Percentiles rank a stretch among this genome's conserved stretches.
These are phyloP conservation scores for Schizothorax lantsangensis DNA, from an alignment of 2,797 vertebrate species.

Conservation along the genomic window DNA sequence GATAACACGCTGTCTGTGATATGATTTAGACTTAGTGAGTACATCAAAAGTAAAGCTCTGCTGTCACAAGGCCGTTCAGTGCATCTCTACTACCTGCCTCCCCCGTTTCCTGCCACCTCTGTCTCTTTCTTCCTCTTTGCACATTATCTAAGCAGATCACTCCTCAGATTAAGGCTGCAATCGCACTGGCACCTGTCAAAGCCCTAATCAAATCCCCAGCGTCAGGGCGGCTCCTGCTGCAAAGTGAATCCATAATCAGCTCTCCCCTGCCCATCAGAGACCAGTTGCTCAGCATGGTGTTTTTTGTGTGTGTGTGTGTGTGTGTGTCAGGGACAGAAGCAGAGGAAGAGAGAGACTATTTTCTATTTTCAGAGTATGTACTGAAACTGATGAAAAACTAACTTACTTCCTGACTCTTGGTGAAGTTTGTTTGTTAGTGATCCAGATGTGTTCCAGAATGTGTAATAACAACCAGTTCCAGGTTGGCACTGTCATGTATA, in stretches of 20 bases:
- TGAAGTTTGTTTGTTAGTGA: background rate
- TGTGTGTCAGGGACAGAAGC: background rate
- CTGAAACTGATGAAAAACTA: background rate
- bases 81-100: conserved; percentile 29
- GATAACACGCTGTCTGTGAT: conserved; percentile 42
- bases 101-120: conserved; percentile 36
- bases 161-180: conserved; percentile 59
- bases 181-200: conserved; percentile 60
- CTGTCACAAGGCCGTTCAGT: conserved; percentile 18
- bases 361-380: background rate
- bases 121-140: conserved; percentile 47
- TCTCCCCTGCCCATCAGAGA: conserved; percentile 55
- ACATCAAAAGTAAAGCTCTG: conserved; percentile 34
- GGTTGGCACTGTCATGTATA: background rate
- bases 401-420: background rate
- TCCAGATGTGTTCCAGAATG: background rate
- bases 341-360: background rate
- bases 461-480: background rate
- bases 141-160: conserved; percentile 57
- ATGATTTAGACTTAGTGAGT: conserved; percentile 45
- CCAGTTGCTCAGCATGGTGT: conserved; percentile 36
- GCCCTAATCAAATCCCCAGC: conserved; percentile 54
- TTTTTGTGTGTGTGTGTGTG: background rate
- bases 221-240: conserved; percentile 54
- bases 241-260: conserved; percentile 65